phyloP scores from a whole-genome alignment of 37 sponge, comb jelly and placozoan genomes.

The Oscarella lobularis region DNA sequence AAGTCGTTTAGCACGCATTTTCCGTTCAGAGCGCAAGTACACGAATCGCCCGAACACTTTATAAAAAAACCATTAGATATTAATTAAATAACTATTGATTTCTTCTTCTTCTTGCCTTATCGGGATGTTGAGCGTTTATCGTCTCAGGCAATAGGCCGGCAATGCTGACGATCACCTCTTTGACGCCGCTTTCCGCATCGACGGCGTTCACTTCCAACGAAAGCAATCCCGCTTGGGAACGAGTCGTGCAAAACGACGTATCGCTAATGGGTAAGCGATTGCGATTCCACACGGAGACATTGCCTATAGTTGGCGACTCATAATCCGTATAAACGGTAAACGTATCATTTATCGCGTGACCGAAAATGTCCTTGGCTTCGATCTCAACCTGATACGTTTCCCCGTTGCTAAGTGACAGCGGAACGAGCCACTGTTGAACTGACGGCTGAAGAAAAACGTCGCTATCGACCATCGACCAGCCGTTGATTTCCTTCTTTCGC shows the following conservation, averaged over 20 bases:
- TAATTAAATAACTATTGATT: no score
- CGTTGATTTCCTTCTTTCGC: no score
- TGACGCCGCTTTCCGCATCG: neutral
- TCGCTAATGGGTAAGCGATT: neutral
- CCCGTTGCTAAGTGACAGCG: neutral
- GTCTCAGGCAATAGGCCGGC: neutral
- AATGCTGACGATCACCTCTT: neutral
- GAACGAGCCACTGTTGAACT: neutral
- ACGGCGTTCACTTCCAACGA: neutral
- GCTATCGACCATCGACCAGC: neutral
- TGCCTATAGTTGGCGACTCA: neutral
- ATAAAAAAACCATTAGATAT: no score
- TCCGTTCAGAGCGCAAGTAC: no score
- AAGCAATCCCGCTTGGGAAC: no score
- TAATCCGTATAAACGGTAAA: neutral
- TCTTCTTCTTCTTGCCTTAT: no score
- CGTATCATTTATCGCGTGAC: neutral
- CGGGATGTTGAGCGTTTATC: no score
- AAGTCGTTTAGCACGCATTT: no score
- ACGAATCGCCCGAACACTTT: no score
- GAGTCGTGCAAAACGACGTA: neutral
- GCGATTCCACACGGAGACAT: neutral
- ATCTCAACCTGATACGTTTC: neutral
- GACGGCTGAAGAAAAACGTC: no score
- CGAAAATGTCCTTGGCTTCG: neutral